phyloP scores from a whole-genome alignment of 2,797 vertebrate species.

The Prionace glauca region DNA sequence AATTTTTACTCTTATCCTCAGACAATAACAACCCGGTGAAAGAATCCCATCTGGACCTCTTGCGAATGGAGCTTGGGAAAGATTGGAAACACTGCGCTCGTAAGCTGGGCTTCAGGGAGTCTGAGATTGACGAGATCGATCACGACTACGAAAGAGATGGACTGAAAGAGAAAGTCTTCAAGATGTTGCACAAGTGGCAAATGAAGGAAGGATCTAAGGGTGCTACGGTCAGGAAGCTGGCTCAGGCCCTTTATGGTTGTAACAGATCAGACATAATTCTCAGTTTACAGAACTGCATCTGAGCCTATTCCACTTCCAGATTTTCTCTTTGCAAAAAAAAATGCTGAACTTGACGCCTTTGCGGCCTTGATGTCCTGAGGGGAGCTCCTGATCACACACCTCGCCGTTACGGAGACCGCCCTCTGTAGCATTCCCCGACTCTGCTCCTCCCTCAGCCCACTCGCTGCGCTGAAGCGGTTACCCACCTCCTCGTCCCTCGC shows the following conservation, averaged over 20 bases:
- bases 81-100: conserved; percentile 82
- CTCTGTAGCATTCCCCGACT: not conserved
- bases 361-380: not conserved
- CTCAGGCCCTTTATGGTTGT: conserved; percentile 60
- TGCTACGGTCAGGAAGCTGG: conserved; percentile 78
- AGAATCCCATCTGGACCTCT: conserved; percentile 70
- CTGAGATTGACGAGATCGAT: conserved; percentile 83
- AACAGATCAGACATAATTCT: conserved; percentile 59
- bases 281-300: not conserved
- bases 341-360: not conserved
- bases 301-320: not conserved
- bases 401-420: not conserved
- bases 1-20: conserved; percentile 42
- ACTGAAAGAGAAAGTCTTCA: conserved; percentile 84
- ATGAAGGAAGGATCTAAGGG: conserved; percentile 80
- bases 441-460: not conserved
- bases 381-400: not conserved
- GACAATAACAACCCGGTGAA: conserved; percentile 50
- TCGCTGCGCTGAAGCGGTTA: not conserved
- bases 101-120: conserved; percentile 64
- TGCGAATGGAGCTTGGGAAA: conserved; percentile 70
- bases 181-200: conserved; percentile 81
- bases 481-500: not conserved
- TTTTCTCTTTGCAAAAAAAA: not conserved
- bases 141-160: conserved; percentile 78